Percentiles rank a stretch among this genome's conserved stretches.
Conservation (phyloP, 2,888 invertebrate genomes). For the Junonia oenone region DNA sequence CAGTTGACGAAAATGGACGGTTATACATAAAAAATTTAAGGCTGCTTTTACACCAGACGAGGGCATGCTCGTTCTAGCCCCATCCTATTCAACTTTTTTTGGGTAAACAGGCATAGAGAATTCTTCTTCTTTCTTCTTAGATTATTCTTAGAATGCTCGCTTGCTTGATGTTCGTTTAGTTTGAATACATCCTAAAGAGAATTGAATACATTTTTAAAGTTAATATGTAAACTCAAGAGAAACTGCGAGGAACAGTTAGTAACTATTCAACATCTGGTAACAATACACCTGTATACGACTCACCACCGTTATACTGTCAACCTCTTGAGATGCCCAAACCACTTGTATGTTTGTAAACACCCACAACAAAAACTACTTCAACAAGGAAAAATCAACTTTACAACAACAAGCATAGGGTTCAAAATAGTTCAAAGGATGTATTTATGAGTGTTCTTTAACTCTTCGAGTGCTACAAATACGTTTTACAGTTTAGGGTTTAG, state of each 20-base stretch:
- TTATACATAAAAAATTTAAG: too few species aligned
- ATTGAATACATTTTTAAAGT: too few species aligned
- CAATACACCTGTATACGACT: neutral
- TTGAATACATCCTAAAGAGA: too few species aligned
- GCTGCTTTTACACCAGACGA: too few species aligned
- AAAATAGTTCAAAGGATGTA: neutral
- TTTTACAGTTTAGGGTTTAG: neutral
- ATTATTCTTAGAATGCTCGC: too few species aligned
- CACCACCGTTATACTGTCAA: neutral
- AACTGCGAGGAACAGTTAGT: neutral
- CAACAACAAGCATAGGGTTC: neutral
- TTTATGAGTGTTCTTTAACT: neutral
- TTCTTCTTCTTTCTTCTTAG: too few species aligned
- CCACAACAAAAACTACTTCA: neutral
- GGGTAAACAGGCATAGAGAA: too few species aligned
- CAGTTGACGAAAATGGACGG: too few species aligned
- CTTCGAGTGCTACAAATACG: constrained; percentile 1
- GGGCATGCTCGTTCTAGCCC: too few species aligned
- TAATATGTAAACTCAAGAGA: too few species aligned
- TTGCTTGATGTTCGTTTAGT: too few species aligned
- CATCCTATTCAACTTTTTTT: too few species aligned
- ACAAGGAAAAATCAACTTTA: neutral
- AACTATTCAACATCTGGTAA: neutral
- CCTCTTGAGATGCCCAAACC: neutral
- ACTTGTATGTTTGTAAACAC: constrained; percentile 1